Base-by-base conservation (phyloP, 2,797 vertebrate species). In the Phoebastria nigripes region DNA sequence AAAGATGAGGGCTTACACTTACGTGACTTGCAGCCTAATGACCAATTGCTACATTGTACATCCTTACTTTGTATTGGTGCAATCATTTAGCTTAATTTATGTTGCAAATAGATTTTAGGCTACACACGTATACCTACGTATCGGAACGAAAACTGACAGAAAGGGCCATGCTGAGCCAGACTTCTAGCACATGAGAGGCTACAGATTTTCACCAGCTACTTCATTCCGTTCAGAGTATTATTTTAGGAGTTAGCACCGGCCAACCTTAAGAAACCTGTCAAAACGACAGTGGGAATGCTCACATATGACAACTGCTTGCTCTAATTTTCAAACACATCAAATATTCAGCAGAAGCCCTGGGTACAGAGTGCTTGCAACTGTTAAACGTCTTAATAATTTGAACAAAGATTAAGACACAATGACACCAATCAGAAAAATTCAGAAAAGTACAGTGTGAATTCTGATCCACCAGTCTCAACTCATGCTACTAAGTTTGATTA, bases 81-180 rank as follows among this genome's bases (percentile, higher is more conserved):
- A 31, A 18, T 56, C 18, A n/a, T 31, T 80, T 58, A 39, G 6
- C 2, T 79, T 65, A 29, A 29, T 56, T 44, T 56, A 47, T 17
- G 5, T 33, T 70, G 20, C 17, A 85, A 79, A 66, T 8, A 76
- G 12, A 25, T 80, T 76, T 73, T 70, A 77, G 44, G 20, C 6
- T 14, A 10, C 24, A 12, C 8, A 62, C 2, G 2, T 28, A 44
- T 13, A 29, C 3, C 10, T 66, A 11, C 2, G 6, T 42, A 22
- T 4, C 26, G 47, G 33, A 77, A 62, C 4, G 37, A 54, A 65
- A 89, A 62, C 4, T 56, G 37, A 29, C 1, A 33, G 29, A 73
- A 82, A 19, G 82, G 6, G 3, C 11, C 2, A 33, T 3, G 1
- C 18, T 70, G 28, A 91, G 29, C 10, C 21, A 59, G 15, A 39